These are phyloP conservation scores for Nyctibius bracteatus DNA, from an alignment of 2,113 vertebrate genomes.

Conservation along the genomic window DNA sequence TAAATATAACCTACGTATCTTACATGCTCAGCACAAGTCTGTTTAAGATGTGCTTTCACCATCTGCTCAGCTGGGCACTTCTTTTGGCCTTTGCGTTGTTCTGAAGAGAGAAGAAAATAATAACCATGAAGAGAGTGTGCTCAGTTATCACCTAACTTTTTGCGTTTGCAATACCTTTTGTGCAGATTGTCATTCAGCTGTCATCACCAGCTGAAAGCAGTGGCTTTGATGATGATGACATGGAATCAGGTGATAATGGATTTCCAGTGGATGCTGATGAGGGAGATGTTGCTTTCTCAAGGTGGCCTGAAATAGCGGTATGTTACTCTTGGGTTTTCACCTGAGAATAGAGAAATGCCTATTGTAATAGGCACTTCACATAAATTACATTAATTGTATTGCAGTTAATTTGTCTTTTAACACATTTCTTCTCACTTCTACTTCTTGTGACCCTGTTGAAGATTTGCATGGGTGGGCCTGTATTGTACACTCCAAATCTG, in stretches of 20 bases:
- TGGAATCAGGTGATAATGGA: slow-evolving; percentile 81
- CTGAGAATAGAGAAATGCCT: not conserved
- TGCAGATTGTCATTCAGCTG: slow-evolving; percentile 85
- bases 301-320: slow-evolving; percentile 74
- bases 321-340: not conserved
- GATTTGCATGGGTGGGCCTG: not conserved
- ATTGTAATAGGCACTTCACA: not conserved
- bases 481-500: not conserved
- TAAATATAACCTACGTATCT: not conserved
- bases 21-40: not conserved
- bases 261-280: slow-evolving; percentile 77
- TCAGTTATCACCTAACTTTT: not conserved
- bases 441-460: not conserved
- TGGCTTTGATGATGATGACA: slow-evolving; percentile 81
- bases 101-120: not conserved
- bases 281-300: slow-evolving; percentile 58
- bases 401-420: not conserved
- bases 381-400: not conserved
- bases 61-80: not conserved
- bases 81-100: not conserved
- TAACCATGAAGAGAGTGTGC: not conserved
- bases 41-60: not conserved
- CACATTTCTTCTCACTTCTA: not conserved
- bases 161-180: slow-evolving; percentile 22
- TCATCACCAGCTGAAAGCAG: slow-evolving; percentile 81